A percentile compares a stretch with the other conserved stretches of the same genome.
These are phyloP conservation scores for Apogon hyalosoma DNA, from an alignment of 2,797 vertebrate species.

Conservation along the genomic window DNA sequence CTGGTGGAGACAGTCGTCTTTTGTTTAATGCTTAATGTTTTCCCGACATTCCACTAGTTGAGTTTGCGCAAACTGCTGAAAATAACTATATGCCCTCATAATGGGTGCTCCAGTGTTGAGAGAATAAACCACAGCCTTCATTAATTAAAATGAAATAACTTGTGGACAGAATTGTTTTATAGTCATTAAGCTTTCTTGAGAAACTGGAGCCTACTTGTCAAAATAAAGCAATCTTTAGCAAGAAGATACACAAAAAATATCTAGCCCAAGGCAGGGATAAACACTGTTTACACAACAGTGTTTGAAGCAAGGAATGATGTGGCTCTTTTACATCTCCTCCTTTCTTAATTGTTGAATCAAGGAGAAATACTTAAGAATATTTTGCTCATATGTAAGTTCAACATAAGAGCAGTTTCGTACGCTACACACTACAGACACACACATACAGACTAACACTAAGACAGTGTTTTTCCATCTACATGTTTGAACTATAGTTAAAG, in stretches of 20 bases:
- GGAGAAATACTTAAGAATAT: conserved; percentile 35
- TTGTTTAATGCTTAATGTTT: conserved; percentile 67
- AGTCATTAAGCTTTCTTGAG: conserved; percentile 67
- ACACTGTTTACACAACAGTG: conserved; percentile 58
- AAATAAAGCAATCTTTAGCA: conserved; percentile 49
- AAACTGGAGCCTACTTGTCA: conserved; percentile 60
- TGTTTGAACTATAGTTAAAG: conserved; percentile 12
- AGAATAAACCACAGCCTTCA: conserved; percentile 63
- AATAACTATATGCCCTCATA: conserved; percentile 56
- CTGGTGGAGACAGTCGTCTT: conserved; percentile 58
- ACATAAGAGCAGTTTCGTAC: conserved; percentile 24
- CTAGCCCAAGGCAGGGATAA: conserved; percentile 61
- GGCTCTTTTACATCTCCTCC: conserved; percentile 48
- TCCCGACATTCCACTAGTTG: conserved; percentile 44
- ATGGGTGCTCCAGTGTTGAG: conserved; percentile 55
- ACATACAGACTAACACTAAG: neutral
- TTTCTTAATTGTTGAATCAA: conserved; percentile 54
- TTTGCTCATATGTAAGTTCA: conserved; percentile 27
- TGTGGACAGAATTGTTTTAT: conserved; percentile 63
- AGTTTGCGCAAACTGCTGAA: conserved; percentile 52
- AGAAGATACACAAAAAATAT: conserved; percentile 45
- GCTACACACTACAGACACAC: neutral
- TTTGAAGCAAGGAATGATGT: conserved; percentile 42
- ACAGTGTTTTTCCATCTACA: conserved; percentile 5
- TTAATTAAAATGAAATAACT: conserved; percentile 75